Evolutionary conservation across 2,797 vertebrate species (phyloP), one percentile per base, ranked within the genome.

Genomic region (Megaceryle alcyon): DNA sequence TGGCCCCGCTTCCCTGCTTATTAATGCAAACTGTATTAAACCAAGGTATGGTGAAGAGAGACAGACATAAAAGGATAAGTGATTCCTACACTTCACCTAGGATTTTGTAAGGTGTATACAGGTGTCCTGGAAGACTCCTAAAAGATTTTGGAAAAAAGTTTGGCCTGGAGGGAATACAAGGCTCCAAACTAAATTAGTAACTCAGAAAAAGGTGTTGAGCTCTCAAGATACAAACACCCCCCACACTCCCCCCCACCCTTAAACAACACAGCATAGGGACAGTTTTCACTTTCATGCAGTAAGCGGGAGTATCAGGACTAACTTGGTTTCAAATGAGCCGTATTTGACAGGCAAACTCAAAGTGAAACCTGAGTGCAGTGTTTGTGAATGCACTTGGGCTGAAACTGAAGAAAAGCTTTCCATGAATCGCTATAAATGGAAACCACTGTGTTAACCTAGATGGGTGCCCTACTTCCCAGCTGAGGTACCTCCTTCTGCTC

Each of bases 351-450:
- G 68, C 56, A 80, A 94, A 72, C 61, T 95, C 89, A 93, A 84
- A 94, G 31, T 90, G 94, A 96, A 96, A 97, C 94, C 78, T 0
- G 44, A 95, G 80, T 13, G 35, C 22, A 66, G 65, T 56, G 79
- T 86, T 92, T 88, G 82, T 84, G 80, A 86, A 66, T 81, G 70
- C 17, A 28, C 56, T 95, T 57, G 86, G 91, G 83, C 69, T 96
- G 92, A 97, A 94, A 92, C 90, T n/a, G 81, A 95, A 94, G 92
- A 94, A 91, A 61, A 82, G 77, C 95, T 94, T 94, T 96, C 94
- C 95, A 95, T 92, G 92, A 96, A 92, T 76, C 0, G 23, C 66
- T 76, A 4, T 54, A 73, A 88, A 75, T 3, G 3, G 92, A 94
- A 94, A 77, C 79, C 70, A 25, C 60, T 57, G 37, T 16, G 70